These are phyloP conservation scores for Amazona finschi DNA, from an alignment of 2,797 vertebrate genomes.

Conservation along the genomic window DNA sequence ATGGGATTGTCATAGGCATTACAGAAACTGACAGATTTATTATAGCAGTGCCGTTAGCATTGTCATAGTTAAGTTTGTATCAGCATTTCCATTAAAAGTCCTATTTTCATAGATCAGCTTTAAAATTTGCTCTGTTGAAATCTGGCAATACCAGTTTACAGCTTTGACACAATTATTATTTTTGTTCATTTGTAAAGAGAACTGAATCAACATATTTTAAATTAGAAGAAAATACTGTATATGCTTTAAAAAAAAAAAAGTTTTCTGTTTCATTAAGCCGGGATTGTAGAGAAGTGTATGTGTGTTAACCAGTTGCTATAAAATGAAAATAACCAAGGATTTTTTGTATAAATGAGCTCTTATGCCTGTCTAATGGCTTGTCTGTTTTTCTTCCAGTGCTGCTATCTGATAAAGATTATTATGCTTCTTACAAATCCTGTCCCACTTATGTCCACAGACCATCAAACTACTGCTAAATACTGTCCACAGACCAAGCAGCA, in stretches of 20 bases:
- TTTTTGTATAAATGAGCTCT: background rate
- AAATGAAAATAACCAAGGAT: background rate
- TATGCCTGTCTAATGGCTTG: background rate
- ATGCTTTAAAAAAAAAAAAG: background rate
- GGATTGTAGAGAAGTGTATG: background rate
- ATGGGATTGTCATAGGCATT: conserved; percentile 76
- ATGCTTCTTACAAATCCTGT: background rate
- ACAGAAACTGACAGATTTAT: conserved; percentile 79
- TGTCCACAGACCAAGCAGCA: background rate
- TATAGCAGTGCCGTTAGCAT: conserved; percentile 37
- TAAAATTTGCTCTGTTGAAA: conserved; percentile 36
- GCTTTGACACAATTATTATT: conserved; percentile 20
- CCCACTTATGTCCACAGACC: background rate
- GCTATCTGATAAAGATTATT: background rate
- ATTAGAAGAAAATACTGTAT: background rate
- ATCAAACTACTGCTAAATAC: background rate
- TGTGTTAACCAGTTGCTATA: background rate
- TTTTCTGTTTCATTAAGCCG: background rate
- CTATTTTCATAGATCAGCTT: conserved; percentile 33
- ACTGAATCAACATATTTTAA: conserved; percentile 5
- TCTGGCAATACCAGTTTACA: conserved; percentile 21
- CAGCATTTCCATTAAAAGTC: conserved; percentile 71
- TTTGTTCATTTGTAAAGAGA: background rate
- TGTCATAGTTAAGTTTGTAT: conserved; percentile 68
- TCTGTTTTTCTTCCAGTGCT: background rate